Evolutionary conservation across 2,797 vertebrate species (phyloP).

Genomic region (Pseudochaenichthys georgianus): DNA sequence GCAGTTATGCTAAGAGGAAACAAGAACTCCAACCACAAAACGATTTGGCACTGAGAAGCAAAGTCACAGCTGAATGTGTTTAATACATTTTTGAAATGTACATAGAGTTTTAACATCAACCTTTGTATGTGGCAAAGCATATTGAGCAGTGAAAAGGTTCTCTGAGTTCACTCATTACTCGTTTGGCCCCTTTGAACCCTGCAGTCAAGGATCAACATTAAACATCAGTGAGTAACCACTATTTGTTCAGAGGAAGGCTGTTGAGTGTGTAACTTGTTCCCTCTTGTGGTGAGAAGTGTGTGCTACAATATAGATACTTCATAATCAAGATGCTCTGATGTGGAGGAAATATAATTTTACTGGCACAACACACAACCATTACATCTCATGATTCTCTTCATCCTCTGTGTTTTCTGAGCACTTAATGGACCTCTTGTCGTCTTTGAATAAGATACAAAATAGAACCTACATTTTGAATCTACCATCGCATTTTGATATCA

Average conservation of each 20-base stretch:
- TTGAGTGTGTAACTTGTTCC: slow-evolving; percentile 30
- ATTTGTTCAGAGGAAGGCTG: neutral
- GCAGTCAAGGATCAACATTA: neutral
- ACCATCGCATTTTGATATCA: no score
- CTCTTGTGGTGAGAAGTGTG: slow-evolving; percentile 58
- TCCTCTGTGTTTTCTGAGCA: neutral
- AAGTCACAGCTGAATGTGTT: neutral
- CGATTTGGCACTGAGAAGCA: neutral
- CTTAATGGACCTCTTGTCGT: neutral
- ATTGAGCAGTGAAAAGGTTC: neutral
- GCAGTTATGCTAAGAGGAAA: neutral
- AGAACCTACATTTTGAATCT: neutral
- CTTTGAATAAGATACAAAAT: neutral
- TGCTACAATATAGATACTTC: slow-evolving; percentile 18
- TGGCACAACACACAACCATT: neutral
- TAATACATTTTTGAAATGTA: neutral
- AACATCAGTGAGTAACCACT: neutral
- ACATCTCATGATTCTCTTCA: no score
- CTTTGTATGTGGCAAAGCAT: neutral
- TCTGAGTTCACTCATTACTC: neutral
- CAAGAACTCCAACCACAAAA: neutral
- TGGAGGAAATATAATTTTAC: no score
- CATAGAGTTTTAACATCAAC: neutral
- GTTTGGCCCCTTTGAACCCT: slow-evolving; percentile 9
- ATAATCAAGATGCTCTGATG: neutral